Conservation (phyloP, 2,797 vertebrate species). For the Malacoraja senta region DNA sequence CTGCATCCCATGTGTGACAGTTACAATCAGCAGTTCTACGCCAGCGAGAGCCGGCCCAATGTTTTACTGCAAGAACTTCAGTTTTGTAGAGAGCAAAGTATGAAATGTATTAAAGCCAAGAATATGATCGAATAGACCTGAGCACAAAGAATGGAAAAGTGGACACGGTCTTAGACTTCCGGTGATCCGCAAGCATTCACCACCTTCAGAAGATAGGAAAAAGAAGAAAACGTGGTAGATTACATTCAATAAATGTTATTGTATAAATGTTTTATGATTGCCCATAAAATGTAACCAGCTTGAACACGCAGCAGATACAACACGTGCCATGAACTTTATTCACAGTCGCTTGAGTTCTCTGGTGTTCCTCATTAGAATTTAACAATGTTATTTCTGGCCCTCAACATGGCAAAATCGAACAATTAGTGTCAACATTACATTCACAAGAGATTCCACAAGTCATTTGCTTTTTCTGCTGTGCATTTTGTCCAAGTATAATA, state of each 20-base stretch:
- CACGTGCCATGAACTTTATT: neutral
- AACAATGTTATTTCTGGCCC: conserved; percentile 24
- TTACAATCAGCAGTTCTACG: no score
- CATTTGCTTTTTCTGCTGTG: neutral
- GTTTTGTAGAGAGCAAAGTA: neutral
- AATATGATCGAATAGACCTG: neutral
- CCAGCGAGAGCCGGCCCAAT: no score
- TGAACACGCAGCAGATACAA: neutral
- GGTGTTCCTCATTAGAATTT: conserved; percentile 38
- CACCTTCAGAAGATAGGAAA: neutral
- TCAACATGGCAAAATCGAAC: neutral
- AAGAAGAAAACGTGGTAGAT: neutral
- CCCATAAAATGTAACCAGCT: neutral
- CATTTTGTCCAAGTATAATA: neutral
- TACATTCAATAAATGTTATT: neutral
- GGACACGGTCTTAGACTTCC: neutral
- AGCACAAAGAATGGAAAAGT: neutral
- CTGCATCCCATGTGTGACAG: no score
- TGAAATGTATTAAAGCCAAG: neutral
- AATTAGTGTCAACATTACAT: conserved; percentile 20
- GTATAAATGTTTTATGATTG: neutral
- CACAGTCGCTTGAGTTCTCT: neutral
- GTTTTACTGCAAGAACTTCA: neutral
- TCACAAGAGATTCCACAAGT: neutral
- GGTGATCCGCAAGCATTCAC: neutral